Evolutionary conservation across 2,797 vertebrate genomes (phyloP), one percentile per base, ranked within the genome.

Genomic region (Lepidocolaptes lacrymiger): DNA sequence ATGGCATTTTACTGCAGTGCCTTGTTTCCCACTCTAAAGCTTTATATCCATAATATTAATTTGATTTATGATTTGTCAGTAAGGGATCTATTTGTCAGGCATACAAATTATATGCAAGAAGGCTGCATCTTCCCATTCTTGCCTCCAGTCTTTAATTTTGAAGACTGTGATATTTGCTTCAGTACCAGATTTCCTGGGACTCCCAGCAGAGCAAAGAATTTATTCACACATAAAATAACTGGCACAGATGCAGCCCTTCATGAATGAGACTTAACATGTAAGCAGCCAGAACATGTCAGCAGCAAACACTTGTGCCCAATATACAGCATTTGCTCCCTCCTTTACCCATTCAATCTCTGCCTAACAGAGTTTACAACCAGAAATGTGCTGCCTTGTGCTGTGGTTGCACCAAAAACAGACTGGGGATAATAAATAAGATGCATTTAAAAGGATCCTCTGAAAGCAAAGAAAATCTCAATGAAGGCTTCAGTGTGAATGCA

Each of bases 401-500:
- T 56, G 32, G 20, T 16, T 52, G 39, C 41, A 77, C 22, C 14
- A 78, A 88, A 78, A 81, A 14, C 17, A 87, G 10, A 63, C 1
- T 12, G 23, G 26, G 13, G 34, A 7, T 5, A 7, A 36, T 27
- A 48, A 54, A 27, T 7, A 21, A 2, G 2, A 46, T 4, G 2
- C 28, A 54, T 41, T 85, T 51, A n/a, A 74, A 82, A 61, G 16
- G 36, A 59, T 41, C 18, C 18, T 18, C 39, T 59, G 23, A 66
- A 88, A 77, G 14, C 39, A 46, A 74, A 72, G 21, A 27, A 14
- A 78, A 21, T 36, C 26, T 43, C 74, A 71, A 51, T 6, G 1
- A 6, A 49, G 23, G 34, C 7, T 52, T 86, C 49, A 44, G 12
- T 4, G 12, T 14, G 37, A 83, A 59, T 15, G 24, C 14, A 34